A percentile compares a stretch with the other conserved stretches of the same genome.
Conservation (phyloP, 2,113 vertebrate genomes). For the Seriola quinqueradiata region DNA sequence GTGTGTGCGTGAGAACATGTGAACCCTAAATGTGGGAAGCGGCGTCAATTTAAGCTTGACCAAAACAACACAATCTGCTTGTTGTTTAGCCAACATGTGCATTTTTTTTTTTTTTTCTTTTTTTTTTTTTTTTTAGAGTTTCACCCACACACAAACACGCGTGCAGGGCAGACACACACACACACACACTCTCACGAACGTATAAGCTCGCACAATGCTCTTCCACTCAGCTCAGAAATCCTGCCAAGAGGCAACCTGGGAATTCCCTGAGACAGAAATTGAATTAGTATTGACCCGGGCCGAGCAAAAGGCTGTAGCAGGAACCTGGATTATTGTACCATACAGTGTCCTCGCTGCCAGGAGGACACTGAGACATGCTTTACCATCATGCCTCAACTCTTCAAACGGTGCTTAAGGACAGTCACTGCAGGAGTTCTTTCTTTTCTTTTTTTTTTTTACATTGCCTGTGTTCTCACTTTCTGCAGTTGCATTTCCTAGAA, state of each 20-base stretch:
- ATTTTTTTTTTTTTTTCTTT: neutral
- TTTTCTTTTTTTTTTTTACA: neutral
- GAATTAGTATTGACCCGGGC: conserved; percentile 82
- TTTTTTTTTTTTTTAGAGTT: neutral
- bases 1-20: conserved; percentile 28
- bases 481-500: conserved; percentile 3
- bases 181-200: conserved; percentile 27
- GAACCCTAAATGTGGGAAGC: conserved; percentile 60
- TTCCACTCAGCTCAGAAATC: conserved; percentile 72
- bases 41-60: conserved; percentile 25
- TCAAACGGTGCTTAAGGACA: conserved; percentile 31
- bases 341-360: conserved; percentile 58
- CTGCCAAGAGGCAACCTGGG: conserved; percentile 76
- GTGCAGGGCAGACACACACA: neutral
- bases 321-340: conserved; percentile 73
- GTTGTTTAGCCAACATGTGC: conserved; percentile 38
- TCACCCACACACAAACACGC: conserved; percentile 3
- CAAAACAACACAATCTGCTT: conserved; percentile 34
- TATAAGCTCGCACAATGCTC: conserved; percentile 55
- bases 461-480: neutral
- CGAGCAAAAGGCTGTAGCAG: conserved; percentile 70
- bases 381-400: conserved; percentile 37
- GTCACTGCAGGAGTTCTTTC: neutral
- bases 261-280: conserved; percentile 80
- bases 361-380: conserved; percentile 61